phyloP scores from a whole-genome alignment of 2,888 invertebrate genomes.

The Acanthopleura granulata region DNA sequence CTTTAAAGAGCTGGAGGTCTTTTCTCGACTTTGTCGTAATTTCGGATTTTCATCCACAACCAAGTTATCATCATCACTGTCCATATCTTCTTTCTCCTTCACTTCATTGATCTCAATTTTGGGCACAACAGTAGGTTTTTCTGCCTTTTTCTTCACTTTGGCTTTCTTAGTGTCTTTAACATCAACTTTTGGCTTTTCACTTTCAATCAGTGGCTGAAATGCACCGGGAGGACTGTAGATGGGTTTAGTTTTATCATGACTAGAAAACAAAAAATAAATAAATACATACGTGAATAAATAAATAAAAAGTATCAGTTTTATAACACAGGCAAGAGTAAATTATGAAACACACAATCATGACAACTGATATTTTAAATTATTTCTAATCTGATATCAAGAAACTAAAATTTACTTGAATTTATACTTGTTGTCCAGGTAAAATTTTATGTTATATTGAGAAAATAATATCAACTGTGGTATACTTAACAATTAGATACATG shows the following conservation, averaged over 20 bases:
- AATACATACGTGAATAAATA: too few relatives aligned
- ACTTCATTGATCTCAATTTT: slow-evolving; percentile 7
- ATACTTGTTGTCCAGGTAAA: too few relatives aligned
- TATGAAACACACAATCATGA: too few relatives aligned
- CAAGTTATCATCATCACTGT: slow-evolving; percentile 72
- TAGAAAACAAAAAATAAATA: background rate
- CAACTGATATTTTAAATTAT: too few relatives aligned
- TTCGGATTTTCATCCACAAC: slow-evolving; percentile 70
- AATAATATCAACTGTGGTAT: too few relatives aligned
- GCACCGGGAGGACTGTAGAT: slow-evolving; percentile 36
- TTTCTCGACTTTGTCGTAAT: slow-evolving; percentile 20
- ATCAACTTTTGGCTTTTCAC: slow-evolving; percentile 12
- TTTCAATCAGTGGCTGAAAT: slow-evolving; percentile 43
- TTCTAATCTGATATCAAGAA: too few relatives aligned
- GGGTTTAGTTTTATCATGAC: slow-evolving; percentile 5
- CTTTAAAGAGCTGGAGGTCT: slow-evolving; percentile 24
- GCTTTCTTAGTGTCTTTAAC: slow-evolving; percentile 4
- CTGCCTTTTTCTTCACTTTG: slow-evolving; percentile 29
- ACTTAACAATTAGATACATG: too few relatives aligned
- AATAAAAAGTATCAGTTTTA: too few relatives aligned
- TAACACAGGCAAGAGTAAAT: too few relatives aligned
- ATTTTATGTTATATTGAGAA: too few relatives aligned
- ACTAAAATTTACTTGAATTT: too few relatives aligned
- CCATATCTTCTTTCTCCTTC: slow-evolving; percentile 56
- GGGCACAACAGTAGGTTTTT: slow-evolving; percentile 19